Conservation (phyloP, 2,888 invertebrate species). For the Erpobdella octoculata region DNA sequence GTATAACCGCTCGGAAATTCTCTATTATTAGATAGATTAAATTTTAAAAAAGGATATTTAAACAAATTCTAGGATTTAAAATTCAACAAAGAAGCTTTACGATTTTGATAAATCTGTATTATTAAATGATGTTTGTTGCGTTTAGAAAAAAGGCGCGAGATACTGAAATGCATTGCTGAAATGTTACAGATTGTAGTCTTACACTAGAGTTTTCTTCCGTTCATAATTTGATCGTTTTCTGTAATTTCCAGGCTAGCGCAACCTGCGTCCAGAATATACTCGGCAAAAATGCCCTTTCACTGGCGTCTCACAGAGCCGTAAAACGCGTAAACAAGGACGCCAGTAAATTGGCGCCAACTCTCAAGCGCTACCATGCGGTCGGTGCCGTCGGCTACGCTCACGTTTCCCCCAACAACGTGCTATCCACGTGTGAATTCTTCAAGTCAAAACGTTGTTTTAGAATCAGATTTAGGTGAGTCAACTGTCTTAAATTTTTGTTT, state of each 20-base stretch:
- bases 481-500: no score
- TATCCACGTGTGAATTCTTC: constrained; percentile 37
- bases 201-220: neutral
- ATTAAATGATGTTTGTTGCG: no score
- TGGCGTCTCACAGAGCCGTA: constrained; percentile 19
- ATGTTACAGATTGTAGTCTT: no score
- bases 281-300: neutral
- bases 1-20: no score
- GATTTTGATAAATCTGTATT: no score
- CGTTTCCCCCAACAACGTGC: constrained; percentile 24
- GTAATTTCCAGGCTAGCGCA: neutral
- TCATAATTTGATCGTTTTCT: neutral
- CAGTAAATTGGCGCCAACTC: neutral
- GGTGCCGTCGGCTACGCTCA: constrained; percentile 38
- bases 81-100: no score
- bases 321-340: constrained; percentile 1
- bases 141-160: no score
- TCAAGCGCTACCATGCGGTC: constrained; percentile 32
- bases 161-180: no score
- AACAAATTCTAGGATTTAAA: no score
- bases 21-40: no score
- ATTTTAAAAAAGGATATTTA: no score
- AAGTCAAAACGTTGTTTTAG: constrained; percentile 31
- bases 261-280: constrained; percentile 10
- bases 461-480: constrained; percentile 33